Evolutionary conservation across 2,797 vertebrate genomes (phyloP), one percentile per base, ranked within the genome.

Genomic region (Labeo calbasu): DNA sequence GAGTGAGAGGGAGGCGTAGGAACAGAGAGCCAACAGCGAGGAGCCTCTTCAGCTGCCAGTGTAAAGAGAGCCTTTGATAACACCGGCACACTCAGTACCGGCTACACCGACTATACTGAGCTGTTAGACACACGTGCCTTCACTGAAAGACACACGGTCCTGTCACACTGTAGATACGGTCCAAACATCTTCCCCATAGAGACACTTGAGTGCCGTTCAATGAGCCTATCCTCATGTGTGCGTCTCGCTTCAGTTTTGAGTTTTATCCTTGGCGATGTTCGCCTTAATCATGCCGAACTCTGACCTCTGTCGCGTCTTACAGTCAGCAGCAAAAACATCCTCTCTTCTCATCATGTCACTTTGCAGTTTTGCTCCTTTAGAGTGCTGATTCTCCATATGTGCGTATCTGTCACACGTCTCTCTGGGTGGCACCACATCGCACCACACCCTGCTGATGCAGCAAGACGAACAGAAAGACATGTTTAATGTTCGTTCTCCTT

Each of bases 291-390:
- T 53, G 48, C 15, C 7, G n/a, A 76, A 76, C 36, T 76, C 50
- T 77, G 63, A 83, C 81, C 73, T 69, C 51, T 77, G 36, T 57
- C n/a, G 17, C 9, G 11, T 65, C 23, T 79, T 46, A 36, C 21
- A 61, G 40, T 19, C 55, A 19, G 43, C 43, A 19, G 23, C 19
- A 11, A 23, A 68, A 69, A 40, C 69, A 21, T 55, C 48, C 5
- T 10, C 46, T 46, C 73, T 43, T 85, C 69, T 80, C 25, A 70
- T 72, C 77, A 59, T n/a, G 36, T 81, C 75, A 68, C 55, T 23
- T 61, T 81, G 75, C 50, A 71, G 79, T 83, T 81, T 88, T 85
- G 83, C 80, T 81, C 77, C 81, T 84, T 83, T 61, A 79, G 65
- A 71, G 32, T 83, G 53, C 82, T 82, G 73, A 81, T 86, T 79